Percentiles rank a stretch among this genome's conserved stretches.
Evolutionary conservation across 1,140 invertebrate genomes (phyloP).

Genomic region (Pararge aegeria): DNA sequence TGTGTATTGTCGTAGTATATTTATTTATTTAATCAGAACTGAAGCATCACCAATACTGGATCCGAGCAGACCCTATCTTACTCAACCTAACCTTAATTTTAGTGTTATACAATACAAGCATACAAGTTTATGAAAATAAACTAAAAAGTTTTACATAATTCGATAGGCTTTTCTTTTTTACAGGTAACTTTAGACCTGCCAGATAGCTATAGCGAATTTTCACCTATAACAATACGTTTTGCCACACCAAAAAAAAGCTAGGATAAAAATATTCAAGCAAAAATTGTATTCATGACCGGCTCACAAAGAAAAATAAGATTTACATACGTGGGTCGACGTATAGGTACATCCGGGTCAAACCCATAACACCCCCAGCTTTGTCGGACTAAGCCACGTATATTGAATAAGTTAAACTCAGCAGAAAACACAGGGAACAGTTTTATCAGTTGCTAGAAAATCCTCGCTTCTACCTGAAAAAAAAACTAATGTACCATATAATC

Average conservation of each 20-base stretch:
- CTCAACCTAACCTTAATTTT: no score
- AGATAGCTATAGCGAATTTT: not conserved
- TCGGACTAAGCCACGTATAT: conserved; percentile 1
- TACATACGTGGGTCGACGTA: not conserved
- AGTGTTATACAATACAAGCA: no score
- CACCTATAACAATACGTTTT: not conserved
- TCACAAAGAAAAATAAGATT: conserved; percentile 1
- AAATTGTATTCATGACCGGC: not conserved
- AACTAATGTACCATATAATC: not conserved
- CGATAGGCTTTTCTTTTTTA: no score
- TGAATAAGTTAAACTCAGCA: not conserved
- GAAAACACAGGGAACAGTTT: not conserved
- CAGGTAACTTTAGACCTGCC: no score
- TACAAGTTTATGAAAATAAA: no score
- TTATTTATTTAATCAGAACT: no score
- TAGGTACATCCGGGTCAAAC: not conserved
- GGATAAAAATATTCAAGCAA: not conserved
- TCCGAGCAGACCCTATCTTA: no score
- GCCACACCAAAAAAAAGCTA: not conserved
- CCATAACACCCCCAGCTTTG: not conserved
- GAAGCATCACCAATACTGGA: no score
- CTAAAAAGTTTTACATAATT: no score
- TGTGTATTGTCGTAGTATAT: no score
- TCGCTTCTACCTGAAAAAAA: not conserved
- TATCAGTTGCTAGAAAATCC: not conserved